phyloP scores from a whole-genome alignment of 2,113 vertebrate species.

The Numida meleagris region DNA sequence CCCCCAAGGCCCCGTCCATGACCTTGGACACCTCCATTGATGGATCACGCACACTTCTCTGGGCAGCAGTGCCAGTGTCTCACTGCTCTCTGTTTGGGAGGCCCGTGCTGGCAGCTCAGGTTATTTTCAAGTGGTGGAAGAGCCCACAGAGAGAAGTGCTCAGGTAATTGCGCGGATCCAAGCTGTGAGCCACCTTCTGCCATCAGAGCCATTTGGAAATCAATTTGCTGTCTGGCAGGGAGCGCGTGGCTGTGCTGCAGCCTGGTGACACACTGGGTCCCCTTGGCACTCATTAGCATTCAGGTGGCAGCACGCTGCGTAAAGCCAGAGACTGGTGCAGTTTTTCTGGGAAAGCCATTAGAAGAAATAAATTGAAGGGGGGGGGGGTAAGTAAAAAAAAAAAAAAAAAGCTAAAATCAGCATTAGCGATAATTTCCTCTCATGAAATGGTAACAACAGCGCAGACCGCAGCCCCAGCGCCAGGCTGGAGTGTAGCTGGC shows the following conservation, averaged over 20 bases:
- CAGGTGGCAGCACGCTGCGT: constrained; percentile 3
- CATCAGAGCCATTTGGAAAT: constrained; percentile 81
- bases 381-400: neutral
- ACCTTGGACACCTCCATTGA: no score
- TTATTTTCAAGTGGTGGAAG: constrained; percentile 30
- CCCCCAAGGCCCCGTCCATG: no score
- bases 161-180: constrained; percentile 70
- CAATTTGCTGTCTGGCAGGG: constrained; percentile 78
- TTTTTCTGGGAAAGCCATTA: constrained; percentile 59
- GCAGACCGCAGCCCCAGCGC: neutral
- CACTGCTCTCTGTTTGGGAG: neutral
- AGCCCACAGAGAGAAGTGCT: constrained; percentile 59
- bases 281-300: constrained; percentile 57
- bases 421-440: constrained; percentile 59
- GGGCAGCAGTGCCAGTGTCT: no score
- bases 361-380: constrained; percentile 22
- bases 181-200: constrained; percentile 73
- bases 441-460: constrained; percentile 70
- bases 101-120: neutral
- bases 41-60: no score
- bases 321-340: neutral
- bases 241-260: constrained; percentile 9
- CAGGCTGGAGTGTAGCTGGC: neutral
- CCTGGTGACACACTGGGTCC: neutral
- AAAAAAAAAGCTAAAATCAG: constrained; percentile 1